Conservation (phyloP, 2,113 vertebrate genomes). For the Pluvialis apricaria region DNA sequence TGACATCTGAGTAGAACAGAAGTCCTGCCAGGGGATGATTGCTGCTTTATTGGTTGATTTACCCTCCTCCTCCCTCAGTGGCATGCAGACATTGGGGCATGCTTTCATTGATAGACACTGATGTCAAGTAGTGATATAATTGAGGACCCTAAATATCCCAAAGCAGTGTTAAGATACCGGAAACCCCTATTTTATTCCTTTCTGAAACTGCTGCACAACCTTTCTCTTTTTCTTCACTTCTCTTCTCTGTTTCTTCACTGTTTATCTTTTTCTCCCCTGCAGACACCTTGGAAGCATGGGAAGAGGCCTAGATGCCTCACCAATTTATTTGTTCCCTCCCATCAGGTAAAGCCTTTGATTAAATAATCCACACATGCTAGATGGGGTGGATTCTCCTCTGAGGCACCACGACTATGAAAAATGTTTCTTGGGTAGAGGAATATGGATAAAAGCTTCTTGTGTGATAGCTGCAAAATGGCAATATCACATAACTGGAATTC, state of each 20-base stretch:
- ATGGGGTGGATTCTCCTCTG: neutral
- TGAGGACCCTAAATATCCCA: neutral
- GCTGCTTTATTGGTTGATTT: neutral
- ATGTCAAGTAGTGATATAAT: neutral
- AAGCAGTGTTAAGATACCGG: neutral
- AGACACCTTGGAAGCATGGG: neutral
- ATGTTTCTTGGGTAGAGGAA: neutral
- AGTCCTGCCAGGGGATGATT: neutral
- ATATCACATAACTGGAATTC: neutral
- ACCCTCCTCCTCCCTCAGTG: no score
- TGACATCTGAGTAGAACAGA: neutral
- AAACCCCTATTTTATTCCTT: neutral
- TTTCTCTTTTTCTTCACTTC: neutral
- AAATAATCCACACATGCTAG: neutral
- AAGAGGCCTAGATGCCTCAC: neutral
- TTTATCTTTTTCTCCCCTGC: neutral
- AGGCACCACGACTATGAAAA: neutral
- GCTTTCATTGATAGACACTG: neutral
- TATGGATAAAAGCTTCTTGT: neutral
- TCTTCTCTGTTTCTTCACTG: neutral
- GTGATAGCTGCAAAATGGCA: neutral
- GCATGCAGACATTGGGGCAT: no score
- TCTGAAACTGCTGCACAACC: neutral
- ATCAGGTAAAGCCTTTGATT: neutral
- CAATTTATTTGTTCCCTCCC: neutral